Base-by-base conservation (phyloP, 2,797 vertebrate species). In the Sardinella longiceps region DNA sequence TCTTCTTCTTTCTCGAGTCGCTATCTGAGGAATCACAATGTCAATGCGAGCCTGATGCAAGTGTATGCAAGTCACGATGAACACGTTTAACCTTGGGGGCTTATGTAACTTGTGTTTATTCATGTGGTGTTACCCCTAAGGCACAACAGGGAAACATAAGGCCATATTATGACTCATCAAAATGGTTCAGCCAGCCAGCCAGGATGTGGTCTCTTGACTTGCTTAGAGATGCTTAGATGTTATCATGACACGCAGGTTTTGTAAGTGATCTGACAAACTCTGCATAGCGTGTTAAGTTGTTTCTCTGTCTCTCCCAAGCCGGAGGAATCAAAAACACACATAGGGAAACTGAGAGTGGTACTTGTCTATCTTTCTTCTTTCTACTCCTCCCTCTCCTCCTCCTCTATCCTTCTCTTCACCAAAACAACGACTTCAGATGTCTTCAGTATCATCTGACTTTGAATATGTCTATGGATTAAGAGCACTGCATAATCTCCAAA, bases 1-100 rank as follows among this genome's bases (percentile, higher is more conserved):
- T 18, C 37, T 25, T 60, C 6, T 15, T 33, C 37, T 3, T 43
- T 77, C 15, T 43, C 23, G 7, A 18, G 30, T 70, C 14, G 25
- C 33, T 33, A 77, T 77, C 33, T 23, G 15, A 37, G 2, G 37
- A 43, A 20, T 18, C 33, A 20, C 7, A 33, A 74, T 20, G 70
- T 43, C 43, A 77, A 23, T 43, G 33, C 37, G 25, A 77, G 70
- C 18, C 70, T 77, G 70, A 77, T 77, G 70, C 70, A 77, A 77
- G 70, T 77, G 33, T 23, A 43, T 77, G 70, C 70, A 77, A 77
- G 33, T 77, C 70, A 77, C 33, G 33, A 20, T 77, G 33, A 37
- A 74, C 18, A 70, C 33, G 63, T 70, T 70, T 70, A 43, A 77
- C 70, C 70, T 77, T 33, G 6, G 33, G 70, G 33, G 37, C 70